phyloP scores from a whole-genome alignment of 2,113 vertebrate species.

The Suncus etruscus region DNA sequence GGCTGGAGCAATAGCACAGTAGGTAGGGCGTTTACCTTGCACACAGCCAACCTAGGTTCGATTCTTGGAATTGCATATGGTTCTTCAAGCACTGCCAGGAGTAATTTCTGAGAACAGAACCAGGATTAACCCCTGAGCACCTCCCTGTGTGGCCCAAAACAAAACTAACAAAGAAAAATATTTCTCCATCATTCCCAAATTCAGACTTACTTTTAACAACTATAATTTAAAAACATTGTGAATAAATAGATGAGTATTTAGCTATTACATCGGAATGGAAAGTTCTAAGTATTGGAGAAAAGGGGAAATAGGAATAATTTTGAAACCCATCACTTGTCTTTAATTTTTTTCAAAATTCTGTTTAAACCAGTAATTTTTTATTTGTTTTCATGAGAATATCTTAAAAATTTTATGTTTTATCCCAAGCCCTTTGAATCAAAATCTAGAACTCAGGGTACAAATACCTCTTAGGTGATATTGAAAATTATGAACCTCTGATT shows the following conservation, averaged over 20 bases:
- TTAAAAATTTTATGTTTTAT: background rate
- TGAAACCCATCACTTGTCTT: background rate
- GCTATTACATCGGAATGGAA: background rate
- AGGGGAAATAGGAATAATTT: background rate
- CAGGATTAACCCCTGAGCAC: too few relatives aligned
- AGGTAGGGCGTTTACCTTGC: too few relatives aligned
- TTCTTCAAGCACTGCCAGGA: too few relatives aligned
- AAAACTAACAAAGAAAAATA: background rate
- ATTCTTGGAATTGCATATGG: too few relatives aligned
- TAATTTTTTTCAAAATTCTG: background rate
- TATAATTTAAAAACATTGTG: background rate
- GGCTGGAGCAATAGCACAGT: too few relatives aligned
- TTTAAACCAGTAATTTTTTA: background rate
- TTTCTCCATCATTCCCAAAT: constrained; percentile 1
- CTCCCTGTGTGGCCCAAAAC: too few relatives aligned
- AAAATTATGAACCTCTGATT: background rate
- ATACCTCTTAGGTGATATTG: background rate
- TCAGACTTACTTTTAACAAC: background rate
- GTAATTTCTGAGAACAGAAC: too few relatives aligned
- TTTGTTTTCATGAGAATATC: background rate
- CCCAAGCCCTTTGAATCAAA: background rate
- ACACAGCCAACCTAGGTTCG: too few relatives aligned
- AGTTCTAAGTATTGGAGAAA: background rate
- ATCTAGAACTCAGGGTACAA: background rate
- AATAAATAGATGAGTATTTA: background rate